These are phyloP conservation scores for Lathamus discolor DNA, from an alignment of 2,113 vertebrate species.

Conservation along the genomic window DNA sequence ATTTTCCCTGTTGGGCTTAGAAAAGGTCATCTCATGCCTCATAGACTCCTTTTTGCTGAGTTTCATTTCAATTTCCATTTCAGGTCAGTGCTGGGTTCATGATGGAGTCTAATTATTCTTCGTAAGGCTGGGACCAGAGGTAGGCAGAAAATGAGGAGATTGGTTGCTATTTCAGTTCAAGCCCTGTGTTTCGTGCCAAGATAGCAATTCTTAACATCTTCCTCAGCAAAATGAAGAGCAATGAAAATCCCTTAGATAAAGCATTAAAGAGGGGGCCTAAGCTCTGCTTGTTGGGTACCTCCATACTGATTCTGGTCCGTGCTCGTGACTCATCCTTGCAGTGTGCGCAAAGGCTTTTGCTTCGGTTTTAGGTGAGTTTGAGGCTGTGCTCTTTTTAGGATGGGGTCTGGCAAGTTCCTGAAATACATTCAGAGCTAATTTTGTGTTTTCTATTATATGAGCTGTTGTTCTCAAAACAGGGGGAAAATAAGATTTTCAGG, in stretches of 20 bases:
- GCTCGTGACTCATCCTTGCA: not conserved
- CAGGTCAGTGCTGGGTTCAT: not conserved
- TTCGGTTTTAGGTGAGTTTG: not conserved
- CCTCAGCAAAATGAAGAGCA: not conserved
- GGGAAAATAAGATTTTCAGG: not conserved
- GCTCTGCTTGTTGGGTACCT: not conserved
- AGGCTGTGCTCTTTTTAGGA: not conserved
- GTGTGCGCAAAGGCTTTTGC: not conserved
- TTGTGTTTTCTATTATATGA: not conserved
- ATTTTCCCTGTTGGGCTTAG: not conserved
- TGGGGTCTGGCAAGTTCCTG: accelerated
- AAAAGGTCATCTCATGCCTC: not conserved
- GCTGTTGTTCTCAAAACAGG: not conserved
- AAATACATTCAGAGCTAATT: not conserved
- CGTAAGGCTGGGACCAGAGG: not conserved
- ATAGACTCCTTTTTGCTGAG: not conserved
- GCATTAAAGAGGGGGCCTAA: not conserved
- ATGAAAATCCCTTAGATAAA: not conserved
- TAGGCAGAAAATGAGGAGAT: not conserved
- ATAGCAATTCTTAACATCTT: not conserved
- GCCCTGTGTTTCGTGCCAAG: not conserved
- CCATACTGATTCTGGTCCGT: not conserved
- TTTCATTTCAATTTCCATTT: not conserved
- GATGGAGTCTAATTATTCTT: not conserved
- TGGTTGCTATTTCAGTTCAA: not conserved